phyloP scores from a whole-genome alignment of 1,140 invertebrate species.

The Tetragonula clypearis region DNA sequence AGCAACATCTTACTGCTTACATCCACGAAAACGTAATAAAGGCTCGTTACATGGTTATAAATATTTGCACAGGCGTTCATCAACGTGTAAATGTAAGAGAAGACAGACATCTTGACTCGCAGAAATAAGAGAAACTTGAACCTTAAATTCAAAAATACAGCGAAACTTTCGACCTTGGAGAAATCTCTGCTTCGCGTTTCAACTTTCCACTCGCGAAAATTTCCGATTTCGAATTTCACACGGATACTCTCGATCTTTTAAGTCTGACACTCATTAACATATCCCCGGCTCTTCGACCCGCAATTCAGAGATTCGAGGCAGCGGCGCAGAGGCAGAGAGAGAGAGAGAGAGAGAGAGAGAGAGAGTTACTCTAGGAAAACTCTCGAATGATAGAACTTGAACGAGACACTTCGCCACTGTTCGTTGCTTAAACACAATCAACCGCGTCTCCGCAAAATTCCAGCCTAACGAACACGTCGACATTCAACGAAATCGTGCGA shows the following conservation, averaged over 20 bases:
- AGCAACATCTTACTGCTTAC: not conserved
- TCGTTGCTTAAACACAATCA: constrained; percentile 13
- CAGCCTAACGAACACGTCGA: constrained; percentile 7
- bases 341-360: no score
- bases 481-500: not conserved
- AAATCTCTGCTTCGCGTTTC: not conserved
- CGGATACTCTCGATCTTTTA: not conserved
- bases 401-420: not conserved
- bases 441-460: not conserved
- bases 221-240: not conserved
- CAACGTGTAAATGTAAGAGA: not conserved
- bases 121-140: not conserved
- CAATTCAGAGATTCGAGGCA: not conserved
- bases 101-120: not conserved
- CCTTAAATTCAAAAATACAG: not conserved
- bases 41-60: not conserved
- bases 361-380: not conserved
- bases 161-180: not conserved
- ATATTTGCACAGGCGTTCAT: not conserved
- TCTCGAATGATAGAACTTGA: not conserved
- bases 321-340: no score
- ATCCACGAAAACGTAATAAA: not conserved
- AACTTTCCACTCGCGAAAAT: not conserved
- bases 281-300: not conserved
- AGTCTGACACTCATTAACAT: not conserved